A percentile compares a stretch with the other conserved stretches of the same genome.
These are phyloP conservation scores for Trimorus sp. DNA, from an alignment of 2,888 invertebrate species.

Conservation along the genomic window DNA sequence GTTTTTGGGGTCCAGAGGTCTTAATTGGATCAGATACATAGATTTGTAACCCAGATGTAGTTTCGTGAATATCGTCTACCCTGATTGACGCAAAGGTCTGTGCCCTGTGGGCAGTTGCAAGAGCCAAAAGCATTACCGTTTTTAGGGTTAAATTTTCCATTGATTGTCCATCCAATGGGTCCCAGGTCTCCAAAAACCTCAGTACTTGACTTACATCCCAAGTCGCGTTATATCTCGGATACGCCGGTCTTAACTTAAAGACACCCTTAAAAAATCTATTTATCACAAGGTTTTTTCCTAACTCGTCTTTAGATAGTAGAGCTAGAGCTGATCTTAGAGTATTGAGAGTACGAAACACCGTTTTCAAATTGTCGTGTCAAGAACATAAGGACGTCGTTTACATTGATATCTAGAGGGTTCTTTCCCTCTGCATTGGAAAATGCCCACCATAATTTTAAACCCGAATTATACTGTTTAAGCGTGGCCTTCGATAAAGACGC, in stretches of 20 bases:
- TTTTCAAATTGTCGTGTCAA: no score
- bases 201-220: constrained; percentile 57
- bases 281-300: constrained; percentile 28
- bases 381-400: not conserved
- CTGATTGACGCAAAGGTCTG: constrained; percentile 11
- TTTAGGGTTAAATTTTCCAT: constrained; percentile 40
- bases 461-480: constrained; percentile 66
- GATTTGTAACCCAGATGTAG: no score
- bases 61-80: no score
- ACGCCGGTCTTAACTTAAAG: constrained; percentile 37
- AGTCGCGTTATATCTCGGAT: constrained; percentile 46
- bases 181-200: constrained; percentile 14
- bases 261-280: constrained; percentile 41
- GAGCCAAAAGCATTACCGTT: constrained; percentile 46
- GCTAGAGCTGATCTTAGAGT: constrained; percentile 10
- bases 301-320: constrained; percentile 27
- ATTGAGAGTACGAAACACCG: constrained; percentile 24
- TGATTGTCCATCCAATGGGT: constrained; percentile 26
- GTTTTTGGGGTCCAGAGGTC: no score
- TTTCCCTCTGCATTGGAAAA: constrained; percentile 44
- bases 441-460: constrained; percentile 65
- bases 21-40: no score
- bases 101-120: constrained; percentile 35
- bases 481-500: constrained; percentile 67
- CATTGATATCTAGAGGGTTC: not conserved